Evolutionary conservation across 23 tunicate species (phyloP), one percentile per base, ranked within the genome.

Genomic region (Pegea sp.): DNA sequence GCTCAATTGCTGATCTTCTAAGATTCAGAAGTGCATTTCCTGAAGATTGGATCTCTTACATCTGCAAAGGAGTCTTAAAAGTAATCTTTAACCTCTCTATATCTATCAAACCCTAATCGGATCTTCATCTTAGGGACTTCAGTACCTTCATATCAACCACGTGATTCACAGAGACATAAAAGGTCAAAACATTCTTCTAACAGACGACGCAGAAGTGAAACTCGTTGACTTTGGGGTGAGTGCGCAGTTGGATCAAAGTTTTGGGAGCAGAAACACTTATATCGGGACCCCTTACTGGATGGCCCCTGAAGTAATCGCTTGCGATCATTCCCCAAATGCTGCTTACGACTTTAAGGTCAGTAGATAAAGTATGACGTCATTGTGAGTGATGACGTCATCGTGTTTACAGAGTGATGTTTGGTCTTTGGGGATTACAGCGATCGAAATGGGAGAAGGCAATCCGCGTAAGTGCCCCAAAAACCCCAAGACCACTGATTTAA

Each of bases 241-340:
- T 29, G 98, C 98, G 3, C 98, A 89, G 54, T 54, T 89, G 4
- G 98, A 89, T 51, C 77, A 89, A 46, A 89, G 90, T 3, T 77
- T 89, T 29, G 81, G 90, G 3, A 38, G 98, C 21, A 34, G 98
- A 42, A 89, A 89, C 63, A 89, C 98, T 23, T 89, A 77, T 60
- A 89, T 89, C 54, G 98, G 98, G 8, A 89, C 98, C 0, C 98
- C 98, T 0, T 89, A 89, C 30, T 89, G 98, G 98, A 89, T 89
- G 98, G 98, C 98, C 1, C 98, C 98, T 4, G 98, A 89, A 59
- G 98, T 89, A 29, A 89, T 89, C 8, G 98, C 98, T 3, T 89
- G 98, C 29, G 98, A 89, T 44, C 98, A 79, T 38, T 71, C 71
- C 52, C 70, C 98, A 34, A 30, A 67, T 30, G 78, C 88, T 4